Evolutionary conservation across 2,113 vertebrate genomes (phyloP), one percentile per base, ranked within the genome.

Genomic region (Dicrurus megarhynchus): DNA sequence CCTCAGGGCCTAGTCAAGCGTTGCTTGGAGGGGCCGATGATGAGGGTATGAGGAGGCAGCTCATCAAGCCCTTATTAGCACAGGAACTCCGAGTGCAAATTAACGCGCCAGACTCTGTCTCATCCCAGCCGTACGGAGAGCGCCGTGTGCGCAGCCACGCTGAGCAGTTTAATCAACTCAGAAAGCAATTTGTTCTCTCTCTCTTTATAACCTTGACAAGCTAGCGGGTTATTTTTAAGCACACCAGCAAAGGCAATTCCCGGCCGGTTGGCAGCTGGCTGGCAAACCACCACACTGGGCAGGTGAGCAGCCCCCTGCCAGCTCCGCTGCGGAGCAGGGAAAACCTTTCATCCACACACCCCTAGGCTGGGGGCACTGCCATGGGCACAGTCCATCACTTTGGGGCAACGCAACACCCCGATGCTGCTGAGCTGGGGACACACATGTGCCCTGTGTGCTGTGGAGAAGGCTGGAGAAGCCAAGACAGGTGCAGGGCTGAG

Each of bases 131-230:
- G 42, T 84, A 67, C 44, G 3, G 94, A 8, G 41, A 82, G 74
- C 1, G 8, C 95, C 4, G 32, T 2, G 32, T 50, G 81, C 44
- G 28, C 83, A 86, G 89, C 94, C 87, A 91, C 92, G 30, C 82
- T 61, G 83, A 95, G 96, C 90, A 37, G 86, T 95, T 97, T 96
- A 96, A 97, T 97, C 97, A 97, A 93, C 93, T 96, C 95, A 67
- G 89, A 97, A 97, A 95, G 94, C 96, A 97, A 97, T 97, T 97
- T 97, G 97, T 95, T 97, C 96, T 94, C 93, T 93, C 95, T 88
- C 95, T 83, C 95, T 95, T 95, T 94, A 86, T 97, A 97, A 97
- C 97, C 97, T 97, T 97, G 96, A 96, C 93, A 93, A 94, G 93
- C 87, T 32, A n/a, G 85, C 0, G 4, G 94, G 95, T 94, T 97